Percentiles rank a stretch among this genome's conserved stretches.
Conservation (phyloP, 1,140 invertebrate genomes). For the Lasioglossum baleicum region DNA sequence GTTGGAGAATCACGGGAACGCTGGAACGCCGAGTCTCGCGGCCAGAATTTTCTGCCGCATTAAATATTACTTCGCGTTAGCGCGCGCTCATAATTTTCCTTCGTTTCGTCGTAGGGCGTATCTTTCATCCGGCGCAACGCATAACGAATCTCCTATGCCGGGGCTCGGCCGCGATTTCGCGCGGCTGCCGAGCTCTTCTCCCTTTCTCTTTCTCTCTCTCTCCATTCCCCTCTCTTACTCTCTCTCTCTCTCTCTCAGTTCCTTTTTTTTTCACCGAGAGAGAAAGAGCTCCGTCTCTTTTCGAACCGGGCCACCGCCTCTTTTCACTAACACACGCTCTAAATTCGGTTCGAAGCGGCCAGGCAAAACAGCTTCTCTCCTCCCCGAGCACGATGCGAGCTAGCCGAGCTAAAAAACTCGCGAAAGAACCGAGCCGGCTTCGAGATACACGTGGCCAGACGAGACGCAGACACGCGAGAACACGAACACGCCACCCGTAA, state of each 20-base stretch:
- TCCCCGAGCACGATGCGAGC: neutral
- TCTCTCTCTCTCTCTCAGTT: neutral
- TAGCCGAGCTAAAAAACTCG: conserved; percentile 54
- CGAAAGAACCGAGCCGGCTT: conserved; percentile 44
- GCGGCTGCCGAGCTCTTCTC: conserved; percentile 8
- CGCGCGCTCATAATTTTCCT: conserved; percentile 40
- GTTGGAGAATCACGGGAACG: conserved; percentile 16
- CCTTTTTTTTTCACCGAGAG: neutral
- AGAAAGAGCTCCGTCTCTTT: neutral
- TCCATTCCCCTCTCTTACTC: neutral
- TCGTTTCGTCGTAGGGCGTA: conserved; percentile 40
- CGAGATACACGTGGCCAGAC: conserved; percentile 60
- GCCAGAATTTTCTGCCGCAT: conserved; percentile 31
- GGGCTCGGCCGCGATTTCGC: conserved; percentile 48
- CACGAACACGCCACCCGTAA: conserved; percentile 21
- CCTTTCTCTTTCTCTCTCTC: neutral
- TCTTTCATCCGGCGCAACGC: conserved; percentile 22
- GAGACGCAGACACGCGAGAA: conserved; percentile 42
- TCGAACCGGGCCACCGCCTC: conserved; percentile 14
- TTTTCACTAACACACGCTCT: conserved; percentile 53
- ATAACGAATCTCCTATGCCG: conserved; percentile 34
- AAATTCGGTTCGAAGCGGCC: conserved; percentile 56
- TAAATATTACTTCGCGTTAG: conserved; percentile 41
- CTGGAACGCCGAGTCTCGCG: neutral
- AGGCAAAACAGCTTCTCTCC: conserved; percentile 48